Conservation (phyloP, 2,888 invertebrate genomes). For the Acanthosepion esculentum region DNA sequence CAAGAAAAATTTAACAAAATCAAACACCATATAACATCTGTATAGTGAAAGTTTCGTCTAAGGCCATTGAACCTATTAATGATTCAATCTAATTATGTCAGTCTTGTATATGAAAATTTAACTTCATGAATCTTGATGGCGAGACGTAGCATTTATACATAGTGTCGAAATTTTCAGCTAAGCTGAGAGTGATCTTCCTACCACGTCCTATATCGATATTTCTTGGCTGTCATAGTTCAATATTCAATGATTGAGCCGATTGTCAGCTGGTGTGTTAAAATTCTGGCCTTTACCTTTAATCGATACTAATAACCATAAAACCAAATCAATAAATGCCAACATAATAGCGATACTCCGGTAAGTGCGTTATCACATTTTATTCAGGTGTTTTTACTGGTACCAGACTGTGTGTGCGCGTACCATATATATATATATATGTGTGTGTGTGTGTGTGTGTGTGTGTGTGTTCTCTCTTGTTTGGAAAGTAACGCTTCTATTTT, state of each 20-base stretch:
- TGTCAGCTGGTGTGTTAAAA: neutral
- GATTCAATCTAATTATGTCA: too few relatives aligned
- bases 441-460: too few relatives aligned
- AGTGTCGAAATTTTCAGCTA: neutral
- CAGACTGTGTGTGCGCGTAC: neutral
- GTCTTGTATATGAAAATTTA: too few relatives aligned
- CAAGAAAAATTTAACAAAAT: too few relatives aligned
- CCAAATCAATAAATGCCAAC: neutral
- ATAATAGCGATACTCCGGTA: neutral
- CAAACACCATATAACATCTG: too few relatives aligned
- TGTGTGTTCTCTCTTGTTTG: too few relatives aligned
- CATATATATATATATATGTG: too few relatives aligned
- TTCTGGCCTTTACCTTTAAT: neutral
- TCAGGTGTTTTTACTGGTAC: neutral
- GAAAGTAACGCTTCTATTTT: too few relatives aligned
- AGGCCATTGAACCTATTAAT: too few relatives aligned
- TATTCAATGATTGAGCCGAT: neutral
- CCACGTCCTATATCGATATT: neutral
- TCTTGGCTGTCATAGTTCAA: neutral
- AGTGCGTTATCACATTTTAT: neutral
- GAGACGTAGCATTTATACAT: too few relatives aligned
- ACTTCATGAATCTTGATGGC: neutral
- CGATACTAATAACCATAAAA: neutral
- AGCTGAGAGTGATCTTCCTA: neutral
- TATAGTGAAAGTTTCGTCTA: too few relatives aligned